Evolutionary conservation across 2,797 vertebrate species (phyloP), one percentile per base, ranked within the genome.

Genomic region (Pseudochaenichthys georgianus): DNA sequence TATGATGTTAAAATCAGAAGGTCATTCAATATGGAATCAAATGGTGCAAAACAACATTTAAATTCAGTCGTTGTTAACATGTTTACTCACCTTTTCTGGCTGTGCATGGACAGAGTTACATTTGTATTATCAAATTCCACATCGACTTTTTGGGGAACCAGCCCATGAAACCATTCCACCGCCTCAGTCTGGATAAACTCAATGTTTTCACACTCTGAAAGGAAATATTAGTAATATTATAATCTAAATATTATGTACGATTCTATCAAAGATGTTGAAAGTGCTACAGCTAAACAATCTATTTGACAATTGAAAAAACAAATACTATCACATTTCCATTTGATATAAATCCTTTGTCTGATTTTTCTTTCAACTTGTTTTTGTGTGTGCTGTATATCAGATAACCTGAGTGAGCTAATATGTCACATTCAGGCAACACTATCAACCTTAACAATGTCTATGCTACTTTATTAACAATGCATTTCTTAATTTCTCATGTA

Each of bases 41-140:
- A 51, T 19, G 13, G 23, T 57, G 45, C 55, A 59, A 43, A 70
- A 61, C 13, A 47, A 38, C 3, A 42, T 9, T 4, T 52, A 6
- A 1, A 57, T 7, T 13, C 41, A 45, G 31, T 5, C 31, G 19
- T 4, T 3, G 13, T 54, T 38, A 15, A 67, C 66, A 38, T 0
- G 42, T 12, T 47, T 57, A 75, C 93, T 94, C 78, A 98, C 98
- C 96, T 96, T 89, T 99, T 98, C 86, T 98, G 97, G 93, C 98
- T 99, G 80, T 98, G 98, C 97, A 99, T 97, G 31, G 98, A 99
- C 60, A 99, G 92, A 12, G 97, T 97, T 47, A 96, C 80, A 62
- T 96, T 98, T 48, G 95, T 99, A 73, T 95, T 98, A 88, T 99
- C 97, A 91, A 99, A 95, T 77, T 96, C 96, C 93, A 99, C 92